Conservation (phyloP, 2,797 vertebrate genomes). For the Brachymystax lenok region DNA sequence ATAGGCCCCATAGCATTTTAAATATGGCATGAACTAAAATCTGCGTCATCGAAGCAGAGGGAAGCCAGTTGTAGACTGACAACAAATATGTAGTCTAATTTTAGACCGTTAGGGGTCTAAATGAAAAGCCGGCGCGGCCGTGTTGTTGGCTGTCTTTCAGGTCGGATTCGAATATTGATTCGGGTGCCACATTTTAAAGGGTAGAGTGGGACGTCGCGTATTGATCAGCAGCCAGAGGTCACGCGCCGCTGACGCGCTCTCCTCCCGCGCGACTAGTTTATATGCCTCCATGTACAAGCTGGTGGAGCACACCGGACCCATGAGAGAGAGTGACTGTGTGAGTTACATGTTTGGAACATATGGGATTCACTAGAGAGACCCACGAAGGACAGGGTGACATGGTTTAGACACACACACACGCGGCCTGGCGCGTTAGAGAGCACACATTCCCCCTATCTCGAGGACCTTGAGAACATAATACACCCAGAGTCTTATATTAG, state of each 20-base stretch:
- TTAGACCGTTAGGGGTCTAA: slow-evolving; percentile 59
- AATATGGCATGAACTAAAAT: background rate
- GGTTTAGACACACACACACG: background rate
- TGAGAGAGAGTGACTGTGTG: slow-evolving; percentile 6
- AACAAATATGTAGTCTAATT: slow-evolving; percentile 49
- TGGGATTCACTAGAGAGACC: background rate
- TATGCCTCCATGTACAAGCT: background rate
- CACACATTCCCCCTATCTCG: too few species aligned
- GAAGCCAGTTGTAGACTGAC: background rate
- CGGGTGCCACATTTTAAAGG: slow-evolving; percentile 74
- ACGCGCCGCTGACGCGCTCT: slow-evolving; percentile 48
- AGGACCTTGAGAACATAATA: background rate
- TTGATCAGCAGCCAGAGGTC: slow-evolving; percentile 76
- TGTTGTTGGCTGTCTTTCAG: slow-evolving; percentile 73
- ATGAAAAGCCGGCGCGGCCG: slow-evolving; percentile 63
- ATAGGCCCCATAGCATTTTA: background rate
- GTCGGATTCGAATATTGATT: slow-evolving; percentile 75
- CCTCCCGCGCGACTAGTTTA: slow-evolving; percentile 58
- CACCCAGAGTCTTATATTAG: background rate
- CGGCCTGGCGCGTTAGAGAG: background rate
- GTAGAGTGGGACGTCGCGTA: slow-evolving; percentile 74
- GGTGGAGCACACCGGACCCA: background rate
- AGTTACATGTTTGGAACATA: slow-evolving; percentile 25
- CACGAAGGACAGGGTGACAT: background rate
- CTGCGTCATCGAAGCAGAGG: background rate